Evolutionary conservation across 2,888 invertebrate genomes (phyloP).

Genomic region (Drosophila diplacantha): DNA sequence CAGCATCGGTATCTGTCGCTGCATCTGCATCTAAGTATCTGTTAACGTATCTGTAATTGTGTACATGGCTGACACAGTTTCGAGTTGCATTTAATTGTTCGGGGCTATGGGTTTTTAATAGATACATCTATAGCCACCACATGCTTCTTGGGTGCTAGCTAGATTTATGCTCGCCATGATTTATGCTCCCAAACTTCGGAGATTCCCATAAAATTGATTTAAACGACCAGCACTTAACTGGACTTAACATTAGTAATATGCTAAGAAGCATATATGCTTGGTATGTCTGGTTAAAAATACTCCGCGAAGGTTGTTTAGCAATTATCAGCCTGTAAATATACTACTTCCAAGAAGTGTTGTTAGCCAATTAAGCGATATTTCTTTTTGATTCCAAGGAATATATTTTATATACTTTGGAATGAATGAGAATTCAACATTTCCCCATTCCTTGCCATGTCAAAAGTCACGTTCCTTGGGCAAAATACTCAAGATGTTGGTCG

Average conservation of each 20-base stretch:
- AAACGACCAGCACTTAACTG: slow-evolving; percentile 3
- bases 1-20: slow-evolving; percentile 11
- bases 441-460: slow-evolving; percentile 21
- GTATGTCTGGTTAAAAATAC: background rate
- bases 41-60: slow-evolving; percentile 15
- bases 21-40: slow-evolving; percentile 10
- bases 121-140: slow-evolving; percentile 6
- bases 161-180: slow-evolving; percentile 19
- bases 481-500: slow-evolving; percentile 9
- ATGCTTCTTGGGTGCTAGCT: slow-evolving; percentile 1
- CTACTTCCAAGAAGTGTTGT: too few relatives aligned
- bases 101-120: slow-evolving; percentile 31
- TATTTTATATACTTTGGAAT: too few relatives aligned
- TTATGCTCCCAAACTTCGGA: background rate
- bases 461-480: slow-evolving; percentile 33
- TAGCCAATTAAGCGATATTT: too few relatives aligned
- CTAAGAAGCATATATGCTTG: background rate
- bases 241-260: background rate
- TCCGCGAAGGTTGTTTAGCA: background rate
- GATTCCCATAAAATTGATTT: slow-evolving; percentile 16
- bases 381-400: slow-evolving; percentile 13
- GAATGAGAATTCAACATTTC: slow-evolving; percentile 8
- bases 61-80: slow-evolving; percentile 45
- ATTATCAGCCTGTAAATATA: background rate
- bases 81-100: slow-evolving; percentile 36